Evolutionary conservation across 2,113 vertebrate species (phyloP).

Genomic region (Myanophis thanlyinensis): DNA sequence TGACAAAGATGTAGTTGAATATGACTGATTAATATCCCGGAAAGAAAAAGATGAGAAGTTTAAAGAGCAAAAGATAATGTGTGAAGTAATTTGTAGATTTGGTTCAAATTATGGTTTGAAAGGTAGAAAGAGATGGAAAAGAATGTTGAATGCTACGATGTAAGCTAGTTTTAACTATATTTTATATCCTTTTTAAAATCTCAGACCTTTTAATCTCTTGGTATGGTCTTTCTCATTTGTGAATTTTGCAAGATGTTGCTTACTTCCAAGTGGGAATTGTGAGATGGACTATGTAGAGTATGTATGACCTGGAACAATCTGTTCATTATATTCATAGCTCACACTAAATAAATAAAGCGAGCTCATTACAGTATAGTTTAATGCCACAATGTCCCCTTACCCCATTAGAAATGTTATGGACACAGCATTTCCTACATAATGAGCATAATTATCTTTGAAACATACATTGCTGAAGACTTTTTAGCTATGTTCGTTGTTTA

Average conservation of each 20-base stretch:
- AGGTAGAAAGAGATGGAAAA: not conserved
- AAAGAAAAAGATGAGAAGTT: not conserved
- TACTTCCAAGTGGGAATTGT: not conserved
- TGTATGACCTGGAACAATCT: not conserved
- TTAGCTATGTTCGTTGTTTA: not conserved
- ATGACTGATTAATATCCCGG: not conserved
- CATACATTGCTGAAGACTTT: not conserved
- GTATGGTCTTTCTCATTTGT: not conserved
- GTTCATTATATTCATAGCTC: not conserved
- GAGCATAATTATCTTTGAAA: not conserved
- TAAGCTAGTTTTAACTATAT: not conserved
- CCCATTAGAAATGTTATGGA: not conserved
- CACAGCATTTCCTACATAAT: not conserved
- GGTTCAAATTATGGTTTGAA: not conserved
- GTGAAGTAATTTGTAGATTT: not conserved
- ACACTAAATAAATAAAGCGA: not conserved
- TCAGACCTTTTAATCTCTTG: not conserved
- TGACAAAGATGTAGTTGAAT: not conserved
- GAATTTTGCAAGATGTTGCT: not conserved
- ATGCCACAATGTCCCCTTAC: not conserved
- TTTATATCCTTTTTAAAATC: not conserved
- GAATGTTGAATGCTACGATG: not conserved
- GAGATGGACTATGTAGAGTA: not conserved
- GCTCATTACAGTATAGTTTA: not conserved
- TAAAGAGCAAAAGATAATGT: not conserved